Evolutionary conservation across 2,113 vertebrate species (phyloP).

Genomic region (Micromys minutus): DNA sequence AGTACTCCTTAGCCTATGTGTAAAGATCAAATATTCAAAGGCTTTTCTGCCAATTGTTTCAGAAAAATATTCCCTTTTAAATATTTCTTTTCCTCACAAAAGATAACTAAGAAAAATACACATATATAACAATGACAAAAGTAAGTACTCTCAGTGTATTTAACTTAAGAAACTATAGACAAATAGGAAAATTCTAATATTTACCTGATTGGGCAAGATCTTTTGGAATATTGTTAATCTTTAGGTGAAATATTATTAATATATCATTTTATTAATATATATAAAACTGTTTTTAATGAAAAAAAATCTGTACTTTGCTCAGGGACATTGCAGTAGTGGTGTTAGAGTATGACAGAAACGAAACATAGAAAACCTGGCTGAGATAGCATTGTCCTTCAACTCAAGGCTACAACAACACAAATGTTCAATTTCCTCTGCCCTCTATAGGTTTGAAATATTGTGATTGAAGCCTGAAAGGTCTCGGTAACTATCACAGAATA

Average conservation of each 20-base stretch:
- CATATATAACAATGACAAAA: background rate
- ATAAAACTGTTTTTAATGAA: background rate
- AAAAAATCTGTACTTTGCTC: conserved; percentile 18
- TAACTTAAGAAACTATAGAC: background rate
- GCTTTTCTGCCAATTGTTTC: conserved; percentile 5
- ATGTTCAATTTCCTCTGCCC: background rate
- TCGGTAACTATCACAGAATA: background rate
- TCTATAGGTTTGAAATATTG: background rate
- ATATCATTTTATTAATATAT: background rate
- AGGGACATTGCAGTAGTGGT: background rate
- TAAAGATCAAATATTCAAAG: background rate
- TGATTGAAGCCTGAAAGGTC: background rate
- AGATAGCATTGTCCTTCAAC: background rate
- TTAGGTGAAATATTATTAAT: background rate
- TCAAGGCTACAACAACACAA: background rate
- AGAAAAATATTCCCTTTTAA: background rate
- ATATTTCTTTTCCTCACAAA: background rate
- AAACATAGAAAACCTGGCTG: background rate
- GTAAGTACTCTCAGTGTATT: background rate
- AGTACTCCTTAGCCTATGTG: background rate
- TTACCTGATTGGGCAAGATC: background rate
- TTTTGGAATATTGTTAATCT: background rate
- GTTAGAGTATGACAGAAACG: background rate
- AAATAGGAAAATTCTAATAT: background rate
- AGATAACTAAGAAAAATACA: background rate